Conservation (phyloP, 2,888 invertebrate species). For the Melanargia galathea region DNA sequence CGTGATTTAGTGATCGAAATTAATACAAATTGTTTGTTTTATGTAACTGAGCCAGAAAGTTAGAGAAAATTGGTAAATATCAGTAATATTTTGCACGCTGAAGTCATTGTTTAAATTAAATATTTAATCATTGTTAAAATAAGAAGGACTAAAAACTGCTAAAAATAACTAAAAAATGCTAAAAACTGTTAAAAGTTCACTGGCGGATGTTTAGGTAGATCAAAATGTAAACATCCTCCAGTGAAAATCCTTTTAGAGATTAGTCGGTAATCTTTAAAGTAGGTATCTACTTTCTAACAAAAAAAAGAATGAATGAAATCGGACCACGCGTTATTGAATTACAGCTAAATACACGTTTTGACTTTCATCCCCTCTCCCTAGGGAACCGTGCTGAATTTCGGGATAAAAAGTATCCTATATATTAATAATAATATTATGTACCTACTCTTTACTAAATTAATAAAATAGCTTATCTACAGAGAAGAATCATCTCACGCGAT, state of each 20-base stretch:
- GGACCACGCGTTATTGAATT: too few relatives aligned
- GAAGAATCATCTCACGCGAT: not conserved
- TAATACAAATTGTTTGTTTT: conserved; percentile 9
- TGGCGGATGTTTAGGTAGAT: too few relatives aligned
- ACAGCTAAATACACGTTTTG: too few relatives aligned
- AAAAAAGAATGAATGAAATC: too few relatives aligned
- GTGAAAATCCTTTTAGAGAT: too few relatives aligned
- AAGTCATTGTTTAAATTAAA: not conserved
- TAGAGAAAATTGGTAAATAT: not conserved
- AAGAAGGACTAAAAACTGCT: not conserved
- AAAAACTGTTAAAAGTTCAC: too few relatives aligned
- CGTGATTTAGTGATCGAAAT: conserved; percentile 36
- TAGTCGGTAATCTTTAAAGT: too few relatives aligned
- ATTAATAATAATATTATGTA: not conserved
- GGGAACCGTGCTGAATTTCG: too few relatives aligned
- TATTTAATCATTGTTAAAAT: not conserved
- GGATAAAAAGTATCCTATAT: too few relatives aligned
- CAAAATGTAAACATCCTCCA: too few relatives aligned
- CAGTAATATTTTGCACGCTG: not conserved
- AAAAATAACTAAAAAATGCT: not conserved
- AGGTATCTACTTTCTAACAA: too few relatives aligned
- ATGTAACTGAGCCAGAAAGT: not conserved
- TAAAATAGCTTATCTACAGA: not conserved
- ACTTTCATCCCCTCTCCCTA: too few relatives aligned
- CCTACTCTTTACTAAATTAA: not conserved